Evolutionary conservation across 2,113 vertebrate genomes (phyloP).

Genomic region (Lynx canadensis): DNA sequence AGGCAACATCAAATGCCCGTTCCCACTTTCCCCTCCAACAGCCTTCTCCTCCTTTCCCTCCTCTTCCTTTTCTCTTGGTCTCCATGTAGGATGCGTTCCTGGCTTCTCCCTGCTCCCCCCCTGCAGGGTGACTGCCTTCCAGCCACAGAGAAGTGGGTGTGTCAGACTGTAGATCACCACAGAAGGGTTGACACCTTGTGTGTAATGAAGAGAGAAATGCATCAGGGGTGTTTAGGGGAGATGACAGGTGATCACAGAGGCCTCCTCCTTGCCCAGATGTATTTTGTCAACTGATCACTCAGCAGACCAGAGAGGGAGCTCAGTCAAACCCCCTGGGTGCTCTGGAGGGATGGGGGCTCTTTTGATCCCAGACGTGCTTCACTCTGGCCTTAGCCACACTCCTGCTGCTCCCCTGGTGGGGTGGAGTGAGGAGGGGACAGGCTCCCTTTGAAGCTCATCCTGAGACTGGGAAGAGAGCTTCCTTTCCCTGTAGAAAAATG

Average conservation of each 20-base stretch:
- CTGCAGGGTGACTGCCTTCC: background rate
- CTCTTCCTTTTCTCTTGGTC: background rate
- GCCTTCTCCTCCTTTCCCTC: background rate
- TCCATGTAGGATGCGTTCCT: background rate
- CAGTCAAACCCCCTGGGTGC: conserved; percentile 47
- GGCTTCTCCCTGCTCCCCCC: too few relatives aligned
- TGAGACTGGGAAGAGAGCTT: background rate
- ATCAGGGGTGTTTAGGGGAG: conserved; percentile 79
- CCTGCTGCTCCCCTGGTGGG: background rate
- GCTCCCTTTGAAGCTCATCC: conserved; percentile 54
- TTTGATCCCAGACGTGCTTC: conserved; percentile 73
- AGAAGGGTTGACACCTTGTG: conserved; percentile 70
- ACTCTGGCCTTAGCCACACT: conserved; percentile 65
- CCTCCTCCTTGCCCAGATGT: conserved; percentile 80
- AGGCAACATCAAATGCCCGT: background rate
- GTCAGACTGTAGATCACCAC: conserved; percentile 25
- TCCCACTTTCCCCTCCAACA: background rate
- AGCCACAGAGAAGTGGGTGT: background rate
- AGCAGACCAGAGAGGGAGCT: background rate
- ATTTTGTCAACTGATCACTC: conserved; percentile 82
- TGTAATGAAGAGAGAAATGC: conserved; percentile 83
- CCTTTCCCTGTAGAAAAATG: conserved; percentile 18
- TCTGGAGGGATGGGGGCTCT: conserved; percentile 51
- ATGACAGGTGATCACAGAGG: conserved; percentile 83
- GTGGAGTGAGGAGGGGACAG: background rate